Evolutionary conservation across 2,113 vertebrate species (phyloP), one percentile per base, ranked within the genome.

Genomic region (sheep (Ovis aries)): DNA sequence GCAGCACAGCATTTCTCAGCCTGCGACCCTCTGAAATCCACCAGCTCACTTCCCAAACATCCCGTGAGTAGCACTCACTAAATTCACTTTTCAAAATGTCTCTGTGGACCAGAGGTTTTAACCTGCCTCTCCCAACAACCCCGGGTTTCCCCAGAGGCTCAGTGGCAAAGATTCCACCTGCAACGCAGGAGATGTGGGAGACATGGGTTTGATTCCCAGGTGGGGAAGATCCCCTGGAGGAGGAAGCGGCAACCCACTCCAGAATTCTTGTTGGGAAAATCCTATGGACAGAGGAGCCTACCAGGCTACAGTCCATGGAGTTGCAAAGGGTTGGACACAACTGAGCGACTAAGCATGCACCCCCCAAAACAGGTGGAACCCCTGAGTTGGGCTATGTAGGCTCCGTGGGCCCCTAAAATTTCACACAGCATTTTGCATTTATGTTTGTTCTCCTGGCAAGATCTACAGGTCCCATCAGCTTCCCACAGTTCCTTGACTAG

Each of bases 311-410:
- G 36, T 77, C 40, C 71, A 43, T 77, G 71, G 71, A 40, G 36
- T 77, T 1, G 1, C 71, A 77, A 43, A 71, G 19, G 12, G 71
- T 14, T 3, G 0, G 6, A 43, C 23, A 27, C 21, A 27, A 77
- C 6, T 4, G 71, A 43, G 36, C 0, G 0, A 77, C 71, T 36
- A 43, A 43, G 23, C 71, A 77, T 14, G 36, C 12, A 27, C 36
- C 50, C 80, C 29, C 0, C 31, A 9, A 19, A 15, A 4, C 0
- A 5, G 1, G 6, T 5, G 10, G 17, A 62, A 31, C 33, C 55
- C 36, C 64, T 5, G 21, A 19, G 14, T 3, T 10, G 27, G 59
- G 31, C 31, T 27, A 2, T 0, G 21, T 36, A 40, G 64, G 40
- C 25, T 17, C 85, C 53, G 0, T 0, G 4, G 43, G 8, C 36